Percentiles rank a stretch among this genome's conserved stretches.
Evolutionary conservation across 2,113 vertebrate species (phyloP).

Genomic region (Morone saxatilis): DNA sequence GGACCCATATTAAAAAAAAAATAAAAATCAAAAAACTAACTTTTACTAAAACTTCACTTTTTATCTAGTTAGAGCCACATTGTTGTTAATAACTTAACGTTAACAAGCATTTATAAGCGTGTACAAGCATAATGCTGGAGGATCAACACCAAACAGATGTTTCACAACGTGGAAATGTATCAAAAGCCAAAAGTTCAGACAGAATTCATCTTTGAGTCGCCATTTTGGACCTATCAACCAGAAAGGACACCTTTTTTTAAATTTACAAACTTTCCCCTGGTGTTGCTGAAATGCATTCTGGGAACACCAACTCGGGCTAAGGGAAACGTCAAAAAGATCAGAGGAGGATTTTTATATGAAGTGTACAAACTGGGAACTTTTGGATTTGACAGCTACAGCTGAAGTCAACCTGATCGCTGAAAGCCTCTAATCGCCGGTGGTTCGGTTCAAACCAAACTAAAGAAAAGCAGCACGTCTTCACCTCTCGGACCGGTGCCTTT

Average conservation of each 20-base stretch:
- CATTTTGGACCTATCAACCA: background rate
- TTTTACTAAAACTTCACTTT: no score
- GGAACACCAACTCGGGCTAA: background rate
- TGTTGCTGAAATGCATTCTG: background rate
- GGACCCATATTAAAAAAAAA: no score
- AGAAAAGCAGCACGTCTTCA: background rate
- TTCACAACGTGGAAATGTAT: no score
- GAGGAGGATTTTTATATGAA: background rate
- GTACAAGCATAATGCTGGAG: no score
- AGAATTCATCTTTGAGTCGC: background rate
- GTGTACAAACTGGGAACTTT: background rate
- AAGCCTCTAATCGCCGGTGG: background rate
- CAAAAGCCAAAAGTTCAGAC: no score
- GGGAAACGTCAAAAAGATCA: background rate
- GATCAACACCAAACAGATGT: no score
- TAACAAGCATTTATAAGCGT: background rate
- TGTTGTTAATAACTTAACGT: no score
- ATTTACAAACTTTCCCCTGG: background rate
- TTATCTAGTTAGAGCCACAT: no score
- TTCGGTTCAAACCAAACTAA: background rate
- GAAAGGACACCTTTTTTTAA: background rate
- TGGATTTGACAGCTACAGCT: background rate
- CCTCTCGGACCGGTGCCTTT: constrained; percentile 1
- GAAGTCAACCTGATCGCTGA: background rate
- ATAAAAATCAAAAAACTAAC: no score